Conservation (phyloP, 2,797 vertebrate species). For the Huso huso region DNA sequence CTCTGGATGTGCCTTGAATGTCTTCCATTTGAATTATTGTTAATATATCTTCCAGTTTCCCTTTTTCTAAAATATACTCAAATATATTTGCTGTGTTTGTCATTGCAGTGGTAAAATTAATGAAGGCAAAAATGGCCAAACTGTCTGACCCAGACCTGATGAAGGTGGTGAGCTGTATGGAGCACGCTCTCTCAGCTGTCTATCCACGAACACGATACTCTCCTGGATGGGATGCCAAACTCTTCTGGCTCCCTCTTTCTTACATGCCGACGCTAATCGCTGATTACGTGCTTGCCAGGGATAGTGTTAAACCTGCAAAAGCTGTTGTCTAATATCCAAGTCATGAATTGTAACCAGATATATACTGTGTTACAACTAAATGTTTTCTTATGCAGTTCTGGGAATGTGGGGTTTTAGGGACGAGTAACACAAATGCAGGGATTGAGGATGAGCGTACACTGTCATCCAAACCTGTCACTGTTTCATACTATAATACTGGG, state of each 20-base stretch:
- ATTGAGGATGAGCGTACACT: too few species aligned
- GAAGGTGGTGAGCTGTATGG: conserved; percentile 71
- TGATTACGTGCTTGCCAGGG: conserved; percentile 44
- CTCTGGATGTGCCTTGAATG: too few species aligned
- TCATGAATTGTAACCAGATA: background rate
- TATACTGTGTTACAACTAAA: conserved; percentile 11
- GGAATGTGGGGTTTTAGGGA: too few species aligned
- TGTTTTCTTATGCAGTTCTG: too few species aligned
- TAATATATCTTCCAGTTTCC: too few species aligned
- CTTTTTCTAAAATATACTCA: too few species aligned
- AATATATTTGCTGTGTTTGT: too few species aligned
- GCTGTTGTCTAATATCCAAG: conserved; percentile 18
- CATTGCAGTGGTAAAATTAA: conserved; percentile 10
- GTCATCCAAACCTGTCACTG: too few species aligned
- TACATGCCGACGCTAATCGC: conserved; percentile 65
- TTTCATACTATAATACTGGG: too few species aligned
- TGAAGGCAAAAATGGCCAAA: conserved; percentile 31
- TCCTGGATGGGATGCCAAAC: conserved; percentile 73
- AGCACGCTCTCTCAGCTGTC: conserved; percentile 69
- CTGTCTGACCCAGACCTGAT: conserved; percentile 50
- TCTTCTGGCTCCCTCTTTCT: conserved; percentile 75
- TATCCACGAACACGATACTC: conserved; percentile 72
- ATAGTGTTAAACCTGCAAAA: conserved; percentile 23
- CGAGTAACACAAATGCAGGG: too few species aligned
- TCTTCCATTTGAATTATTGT: too few species aligned